Conservation (phyloP, 2,113 vertebrate genomes). For the Eptesicus fuscus region DNA sequence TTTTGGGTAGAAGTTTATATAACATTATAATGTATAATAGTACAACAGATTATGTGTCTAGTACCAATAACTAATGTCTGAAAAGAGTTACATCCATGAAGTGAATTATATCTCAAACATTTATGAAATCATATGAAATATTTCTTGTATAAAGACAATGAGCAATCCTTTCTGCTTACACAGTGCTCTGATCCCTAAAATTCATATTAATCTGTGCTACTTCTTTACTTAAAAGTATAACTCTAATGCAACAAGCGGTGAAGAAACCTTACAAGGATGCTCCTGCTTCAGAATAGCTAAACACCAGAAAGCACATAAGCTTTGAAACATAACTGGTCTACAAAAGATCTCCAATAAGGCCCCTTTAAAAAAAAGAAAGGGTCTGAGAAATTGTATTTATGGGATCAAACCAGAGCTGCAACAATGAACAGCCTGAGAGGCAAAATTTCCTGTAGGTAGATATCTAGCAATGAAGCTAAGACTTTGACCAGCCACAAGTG, state of each 20-base stretch:
- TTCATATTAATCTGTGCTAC: not conserved
- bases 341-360: not conserved
- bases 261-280: not conserved
- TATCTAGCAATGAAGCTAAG: not conserved
- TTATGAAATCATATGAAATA: not conserved
- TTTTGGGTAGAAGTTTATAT: not conserved
- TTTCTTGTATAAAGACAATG: not conserved
- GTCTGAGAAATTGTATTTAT: not conserved
- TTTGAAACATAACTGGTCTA: not conserved
- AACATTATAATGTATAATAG: not conserved
- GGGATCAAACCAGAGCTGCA: not conserved
- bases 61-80: not conserved
- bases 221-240: not conserved
- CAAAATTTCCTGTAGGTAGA: not conserved
- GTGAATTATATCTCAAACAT: not conserved
- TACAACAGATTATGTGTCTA: not conserved
- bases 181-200: not conserved
- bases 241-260: not conserved
- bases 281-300: not conserved
- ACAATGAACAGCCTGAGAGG: not conserved
- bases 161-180: not conserved
- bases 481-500: not conserved
- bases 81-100: not conserved
- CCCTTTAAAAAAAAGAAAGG: not conserved
- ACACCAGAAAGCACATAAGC: not conserved